A percentile compares a stretch with the other conserved stretches of the same genome.
phyloP scores from a whole-genome alignment of 2,888 invertebrate species.

The Polylopha cassiicola region DNA sequence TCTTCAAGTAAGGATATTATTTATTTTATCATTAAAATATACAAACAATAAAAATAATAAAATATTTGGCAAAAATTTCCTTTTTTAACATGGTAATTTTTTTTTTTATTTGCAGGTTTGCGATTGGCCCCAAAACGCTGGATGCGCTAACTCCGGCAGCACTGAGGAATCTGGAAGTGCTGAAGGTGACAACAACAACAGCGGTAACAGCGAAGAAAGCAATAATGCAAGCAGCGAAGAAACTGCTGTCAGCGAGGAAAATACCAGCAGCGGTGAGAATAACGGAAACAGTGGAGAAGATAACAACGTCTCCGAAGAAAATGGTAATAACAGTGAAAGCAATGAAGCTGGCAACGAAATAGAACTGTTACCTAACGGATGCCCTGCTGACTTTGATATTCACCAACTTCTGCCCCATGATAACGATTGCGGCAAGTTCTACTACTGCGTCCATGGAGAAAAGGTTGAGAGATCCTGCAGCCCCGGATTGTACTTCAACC shows the following conservation, averaged over 20 bases:
- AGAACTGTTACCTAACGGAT: slow-evolving; percentile 39
- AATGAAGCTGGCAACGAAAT: background rate
- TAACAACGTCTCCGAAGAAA: background rate
- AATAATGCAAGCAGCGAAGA: no score
- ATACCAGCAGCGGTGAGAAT: background rate
- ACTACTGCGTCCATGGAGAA: slow-evolving; percentile 40
- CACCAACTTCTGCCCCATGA: slow-evolving; percentile 44
- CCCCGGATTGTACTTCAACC: slow-evolving; percentile 39
- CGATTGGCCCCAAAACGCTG: slow-evolving; percentile 28
- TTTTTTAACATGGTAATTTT: no score
- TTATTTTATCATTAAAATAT: no score
- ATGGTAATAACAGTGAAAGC: background rate
- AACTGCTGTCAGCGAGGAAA: no score
- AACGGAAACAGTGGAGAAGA: background rate
- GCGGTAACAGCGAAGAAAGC: background rate
- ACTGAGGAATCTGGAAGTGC: background rate
- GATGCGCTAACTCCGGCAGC: slow-evolving; percentile 23
- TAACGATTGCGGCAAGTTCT: slow-evolving; percentile 42
- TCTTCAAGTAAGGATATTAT: no score
- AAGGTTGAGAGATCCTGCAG: slow-evolving; percentile 35
- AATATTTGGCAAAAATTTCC: no score
- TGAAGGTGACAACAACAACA: background rate
- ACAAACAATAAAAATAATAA: no score
- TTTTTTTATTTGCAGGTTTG: slow-evolving; percentile 10
- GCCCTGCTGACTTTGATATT: slow-evolving; percentile 40